A percentile compares a stretch with the other conserved stretches of the same genome.
Evolutionary conservation across 2,113 vertebrate genomes (phyloP).

Genomic region (Xiphophorus hellerii): DNA sequence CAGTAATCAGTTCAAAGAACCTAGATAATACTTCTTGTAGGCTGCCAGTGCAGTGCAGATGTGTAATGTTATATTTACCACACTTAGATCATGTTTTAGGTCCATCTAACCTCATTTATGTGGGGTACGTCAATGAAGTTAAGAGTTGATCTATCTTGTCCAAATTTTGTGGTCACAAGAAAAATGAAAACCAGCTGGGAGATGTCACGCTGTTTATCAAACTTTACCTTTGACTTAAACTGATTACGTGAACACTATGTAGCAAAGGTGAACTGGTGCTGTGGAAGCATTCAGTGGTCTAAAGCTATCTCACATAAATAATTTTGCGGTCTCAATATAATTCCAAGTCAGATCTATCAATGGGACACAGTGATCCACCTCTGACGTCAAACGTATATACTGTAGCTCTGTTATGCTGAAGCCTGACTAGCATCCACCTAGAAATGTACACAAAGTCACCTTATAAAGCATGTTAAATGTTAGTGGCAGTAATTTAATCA

Average conservation of each 20-base stretch:
- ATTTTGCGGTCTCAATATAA: slow-evolving; percentile 16
- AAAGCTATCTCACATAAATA: slow-evolving; percentile 2
- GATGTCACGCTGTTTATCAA: slow-evolving; percentile 59
- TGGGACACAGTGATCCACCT: not conserved
- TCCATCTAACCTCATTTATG: no score
- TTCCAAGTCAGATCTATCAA: no score
- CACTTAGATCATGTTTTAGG: no score
- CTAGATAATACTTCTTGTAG: no score
- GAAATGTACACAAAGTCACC: not conserved
- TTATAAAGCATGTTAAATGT: no score
- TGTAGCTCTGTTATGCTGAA: not conserved
- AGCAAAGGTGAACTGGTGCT: slow-evolving; percentile 31
- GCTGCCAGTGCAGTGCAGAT: no score
- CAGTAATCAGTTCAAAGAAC: no score
- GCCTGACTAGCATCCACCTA: not conserved
- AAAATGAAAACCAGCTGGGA: slow-evolving; percentile 74
- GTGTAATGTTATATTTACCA: no score
- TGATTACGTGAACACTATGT: slow-evolving; percentile 54
- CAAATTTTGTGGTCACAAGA: not conserved
- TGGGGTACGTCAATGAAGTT: no score
- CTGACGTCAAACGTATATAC: not conserved
- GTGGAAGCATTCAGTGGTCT: slow-evolving; percentile 12
- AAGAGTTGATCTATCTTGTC: no score
- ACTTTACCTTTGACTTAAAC: slow-evolving; percentile 54
- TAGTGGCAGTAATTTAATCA: not conserved